Conservation (phyloP, 2,797 vertebrate species). For the Cyclura pinguis region DNA sequence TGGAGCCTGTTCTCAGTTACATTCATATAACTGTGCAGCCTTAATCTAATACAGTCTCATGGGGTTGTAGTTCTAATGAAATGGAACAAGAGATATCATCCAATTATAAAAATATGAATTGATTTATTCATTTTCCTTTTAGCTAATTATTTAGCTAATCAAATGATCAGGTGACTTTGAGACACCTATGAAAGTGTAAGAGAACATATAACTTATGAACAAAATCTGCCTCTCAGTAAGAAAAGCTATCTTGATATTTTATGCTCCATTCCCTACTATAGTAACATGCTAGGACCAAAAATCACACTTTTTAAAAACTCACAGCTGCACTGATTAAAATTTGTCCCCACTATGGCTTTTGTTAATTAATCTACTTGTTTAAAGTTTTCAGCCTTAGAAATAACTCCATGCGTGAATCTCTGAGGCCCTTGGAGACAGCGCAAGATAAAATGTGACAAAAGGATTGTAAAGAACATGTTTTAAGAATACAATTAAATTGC, state of each 20-base stretch:
- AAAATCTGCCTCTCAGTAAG: background rate
- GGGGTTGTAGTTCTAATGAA: background rate
- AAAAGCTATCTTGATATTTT: background rate
- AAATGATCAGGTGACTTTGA: background rate
- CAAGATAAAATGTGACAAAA: background rate
- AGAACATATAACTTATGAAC: background rate
- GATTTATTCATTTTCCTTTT: background rate
- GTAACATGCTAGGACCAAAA: background rate
- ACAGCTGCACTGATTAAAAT: background rate
- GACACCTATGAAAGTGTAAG: too few relatives aligned
- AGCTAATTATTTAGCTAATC: background rate
- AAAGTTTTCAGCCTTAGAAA: background rate
- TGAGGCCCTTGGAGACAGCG: background rate
- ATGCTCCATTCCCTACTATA: background rate
- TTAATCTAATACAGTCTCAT: background rate
- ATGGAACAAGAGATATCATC: background rate
- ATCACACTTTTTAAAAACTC: background rate
- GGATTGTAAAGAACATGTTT: background rate
- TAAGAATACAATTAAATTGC: background rate
- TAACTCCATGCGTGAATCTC: background rate
- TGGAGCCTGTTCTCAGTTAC: background rate
- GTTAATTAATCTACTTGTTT: conserved; percentile 3
- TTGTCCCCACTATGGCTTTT: background rate
- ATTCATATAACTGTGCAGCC: background rate
- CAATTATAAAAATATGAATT: background rate